A percentile compares a stretch with the other conserved stretches of the same genome.
Evolutionary conservation across 2,797 vertebrate species (phyloP).

Genomic region (Rhinoraja longicauda): DNA sequence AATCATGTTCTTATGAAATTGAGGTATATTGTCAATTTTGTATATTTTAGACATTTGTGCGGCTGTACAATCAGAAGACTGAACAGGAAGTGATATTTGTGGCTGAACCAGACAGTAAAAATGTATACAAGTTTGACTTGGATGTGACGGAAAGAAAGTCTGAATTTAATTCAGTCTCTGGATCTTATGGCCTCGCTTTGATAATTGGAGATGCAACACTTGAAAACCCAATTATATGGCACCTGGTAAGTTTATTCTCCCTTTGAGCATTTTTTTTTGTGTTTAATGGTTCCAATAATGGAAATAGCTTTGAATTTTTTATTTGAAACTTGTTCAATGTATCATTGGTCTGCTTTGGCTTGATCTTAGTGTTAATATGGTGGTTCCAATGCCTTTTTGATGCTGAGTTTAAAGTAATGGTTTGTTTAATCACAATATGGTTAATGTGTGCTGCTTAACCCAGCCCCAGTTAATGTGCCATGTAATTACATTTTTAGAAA

Average conservation of each 20-base stretch:
- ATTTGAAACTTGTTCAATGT: not conserved
- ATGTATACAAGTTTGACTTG: conserved; percentile 92
- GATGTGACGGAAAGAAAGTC: conserved; percentile 86
- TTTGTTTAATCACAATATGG: not conserved
- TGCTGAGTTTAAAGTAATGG: not conserved
- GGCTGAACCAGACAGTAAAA: conserved; percentile 90
- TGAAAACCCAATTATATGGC: conserved; percentile 95
- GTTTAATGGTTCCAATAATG: not conserved
- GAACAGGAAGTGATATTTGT: conserved; percentile 97
- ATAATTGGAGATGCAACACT: conserved; percentile 93
- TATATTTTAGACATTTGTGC: conserved; percentile 79
- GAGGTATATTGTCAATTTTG: not conserved
- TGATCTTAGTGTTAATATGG: not conserved
- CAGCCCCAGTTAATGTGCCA: too few relatives aligned
- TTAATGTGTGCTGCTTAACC: not conserved
- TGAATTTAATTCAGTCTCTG: conserved; percentile 91
- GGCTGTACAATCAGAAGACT: conserved; percentile 91
- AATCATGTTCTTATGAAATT: too few relatives aligned
- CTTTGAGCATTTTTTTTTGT: not conserved
- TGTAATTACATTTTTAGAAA: too few relatives aligned
- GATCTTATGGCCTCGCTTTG: conserved; percentile 86
- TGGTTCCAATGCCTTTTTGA: not conserved
- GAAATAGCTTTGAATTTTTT: not conserved
- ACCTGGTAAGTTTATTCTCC: conserved; percentile 70
- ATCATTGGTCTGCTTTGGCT: not conserved